Conservation (phyloP, 2,888 invertebrate genomes). For the Uloborus plumipes region DNA sequence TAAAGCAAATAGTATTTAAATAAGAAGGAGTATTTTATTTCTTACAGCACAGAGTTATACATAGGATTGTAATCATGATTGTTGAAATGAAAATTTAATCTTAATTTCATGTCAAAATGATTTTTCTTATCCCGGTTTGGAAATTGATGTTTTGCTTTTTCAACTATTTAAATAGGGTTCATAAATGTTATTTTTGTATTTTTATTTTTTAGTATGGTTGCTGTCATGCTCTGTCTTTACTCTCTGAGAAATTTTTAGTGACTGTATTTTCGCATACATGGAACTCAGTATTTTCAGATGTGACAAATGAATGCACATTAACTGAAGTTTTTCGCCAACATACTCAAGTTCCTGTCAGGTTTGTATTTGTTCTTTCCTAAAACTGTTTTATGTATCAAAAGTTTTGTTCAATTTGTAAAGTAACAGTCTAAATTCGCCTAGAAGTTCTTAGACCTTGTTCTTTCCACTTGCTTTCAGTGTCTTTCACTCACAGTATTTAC, state of each 20-base stretch:
- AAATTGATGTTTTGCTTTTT: neutral
- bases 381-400: neutral
- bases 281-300: constrained; percentile 46
- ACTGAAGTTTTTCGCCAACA: neutral
- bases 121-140: neutral
- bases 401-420: too few species aligned
- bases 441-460: too few species aligned
- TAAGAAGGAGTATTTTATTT: too few species aligned
- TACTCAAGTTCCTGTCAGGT: neutral
- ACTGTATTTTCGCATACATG: constrained; percentile 73
- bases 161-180: neutral
- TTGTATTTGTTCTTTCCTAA: too few species aligned
- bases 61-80: too few species aligned
- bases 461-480: too few species aligned
- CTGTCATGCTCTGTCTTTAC: constrained; percentile 78
- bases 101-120: neutral
- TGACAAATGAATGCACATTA: constrained; percentile 6
- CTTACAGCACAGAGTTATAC: too few species aligned
- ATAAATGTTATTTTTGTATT: neutral
- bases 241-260: constrained; percentile 80
- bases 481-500: too few species aligned
- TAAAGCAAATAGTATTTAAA: neutral
- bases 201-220: constrained; percentile 74
- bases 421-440: too few species aligned
- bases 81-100: too few species aligned